Evolutionary conservation across 2,888 invertebrate genomes (phyloP), one percentile per base, ranked within the genome.

Genomic region (Agriopis leucophaearia): DNA sequence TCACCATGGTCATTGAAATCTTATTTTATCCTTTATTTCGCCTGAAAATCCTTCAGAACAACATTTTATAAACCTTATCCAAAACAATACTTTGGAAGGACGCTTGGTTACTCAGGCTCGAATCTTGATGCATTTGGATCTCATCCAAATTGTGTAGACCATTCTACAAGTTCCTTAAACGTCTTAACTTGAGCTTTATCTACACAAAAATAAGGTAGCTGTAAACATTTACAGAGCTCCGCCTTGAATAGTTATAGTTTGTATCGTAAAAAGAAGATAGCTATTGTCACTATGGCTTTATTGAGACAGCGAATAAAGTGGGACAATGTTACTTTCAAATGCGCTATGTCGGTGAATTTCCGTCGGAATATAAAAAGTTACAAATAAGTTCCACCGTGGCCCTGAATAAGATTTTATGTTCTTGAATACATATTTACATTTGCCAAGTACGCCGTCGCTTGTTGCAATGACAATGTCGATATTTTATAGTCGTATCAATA

Each of bases 101-200:
- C 74, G 50, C 70, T 65, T 69, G 70, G 62, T 78, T 69, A 73
- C 69, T 71, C 69, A 64, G 70, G 71, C 70, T 73, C 69, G 69
- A 73, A 73, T 73, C 72, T 64, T 69, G 75, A 74, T 78, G 78
- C 75, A 74, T 65, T 79, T 79, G 79, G 79, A 74, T 55, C 13
- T 27, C 27, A 56, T 74, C 79, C 79, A 79, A 75, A 71, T 64
- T 42, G 48, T 64, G 52, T 47, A 38, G 47, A 72, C 70, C 66
- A 70, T 18, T 47, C 9, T 48, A 58, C 35, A 8, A 60, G 61
- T 9, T 27, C 52, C 42, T n/a, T 35, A n/a, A 9, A 15, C 10
- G 35, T 51, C 18, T 42, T 4, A 66, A 61, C 51, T 38, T 60
- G 56, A 63, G 50, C 70, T 69, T 68, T 75, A 68, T 56, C 0